phyloP scores from a whole-genome alignment of 2,797 vertebrate genomes.

The Anabacerthia variegaticeps region DNA sequence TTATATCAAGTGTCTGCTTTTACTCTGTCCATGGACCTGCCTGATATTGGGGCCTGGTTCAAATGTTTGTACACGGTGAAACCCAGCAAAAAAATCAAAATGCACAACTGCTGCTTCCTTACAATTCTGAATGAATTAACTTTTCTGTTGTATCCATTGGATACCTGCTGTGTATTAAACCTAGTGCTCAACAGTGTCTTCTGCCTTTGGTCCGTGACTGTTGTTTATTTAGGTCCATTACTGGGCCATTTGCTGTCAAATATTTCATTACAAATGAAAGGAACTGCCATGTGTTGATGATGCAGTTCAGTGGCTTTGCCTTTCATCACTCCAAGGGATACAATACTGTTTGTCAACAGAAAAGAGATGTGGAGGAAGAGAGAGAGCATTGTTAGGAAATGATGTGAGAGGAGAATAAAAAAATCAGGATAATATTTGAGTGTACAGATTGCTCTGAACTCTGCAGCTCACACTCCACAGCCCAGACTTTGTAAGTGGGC shows the following conservation, averaged over 20 bases:
- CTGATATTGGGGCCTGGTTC: neutral
- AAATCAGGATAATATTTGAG: neutral
- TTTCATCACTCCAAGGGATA: slow-evolving; percentile 2
- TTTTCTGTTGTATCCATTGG: slow-evolving; percentile 61
- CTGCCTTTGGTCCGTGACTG: slow-evolving; percentile 19
- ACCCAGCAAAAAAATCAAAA: slow-evolving; percentile 37
- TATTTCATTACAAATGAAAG: slow-evolving; percentile 50
- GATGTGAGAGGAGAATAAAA: neutral
- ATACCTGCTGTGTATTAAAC: slow-evolving; percentile 58
- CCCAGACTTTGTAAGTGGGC: neutral
- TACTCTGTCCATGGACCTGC: slow-evolving; percentile 16
- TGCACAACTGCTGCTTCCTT: slow-evolving; percentile 45
- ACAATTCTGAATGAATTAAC: slow-evolving; percentile 63
- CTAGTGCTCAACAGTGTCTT: slow-evolving; percentile 25
- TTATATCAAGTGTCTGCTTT: slow-evolving; percentile 2
- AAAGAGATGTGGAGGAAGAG: neutral
- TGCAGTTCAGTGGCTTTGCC: slow-evolving; percentile 32
- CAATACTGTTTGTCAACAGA: slow-evolving; percentile 4
- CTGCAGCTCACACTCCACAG: neutral
- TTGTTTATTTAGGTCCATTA: slow-evolving; percentile 32
- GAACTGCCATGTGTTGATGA: slow-evolving; percentile 8
- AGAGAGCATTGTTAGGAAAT: neutral
- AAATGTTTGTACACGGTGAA: slow-evolving; percentile 29
- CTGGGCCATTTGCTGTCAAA: slow-evolving; percentile 4
- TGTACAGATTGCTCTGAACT: neutral